A percentile compares a stretch with the other conserved stretches of the same genome.
Evolutionary conservation across 35 echinoderm and acorn worm species (phyloP).

Genomic region (Patiria miniata): DNA sequence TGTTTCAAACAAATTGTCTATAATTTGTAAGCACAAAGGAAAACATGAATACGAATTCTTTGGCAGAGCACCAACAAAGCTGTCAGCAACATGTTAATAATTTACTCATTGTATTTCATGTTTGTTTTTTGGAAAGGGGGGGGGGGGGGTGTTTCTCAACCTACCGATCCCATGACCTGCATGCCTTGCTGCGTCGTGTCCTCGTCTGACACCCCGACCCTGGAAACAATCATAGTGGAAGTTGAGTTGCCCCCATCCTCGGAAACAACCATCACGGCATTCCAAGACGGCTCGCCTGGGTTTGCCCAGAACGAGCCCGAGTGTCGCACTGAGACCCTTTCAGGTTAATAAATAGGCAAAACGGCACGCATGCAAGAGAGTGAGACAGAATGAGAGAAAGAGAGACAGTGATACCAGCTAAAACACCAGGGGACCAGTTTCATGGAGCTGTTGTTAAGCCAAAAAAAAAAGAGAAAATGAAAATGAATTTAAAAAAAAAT

Average conservation of each 20-base stretch:
- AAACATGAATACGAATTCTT: too few relatives aligned
- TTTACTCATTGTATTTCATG: too few relatives aligned
- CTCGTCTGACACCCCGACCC: conserved; percentile 45
- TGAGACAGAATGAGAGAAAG: background rate
- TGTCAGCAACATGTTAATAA: too few relatives aligned
- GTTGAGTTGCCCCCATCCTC: conserved; percentile 22
- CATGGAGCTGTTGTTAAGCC: background rate
- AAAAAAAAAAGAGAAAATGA: background rate
- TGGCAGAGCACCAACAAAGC: too few relatives aligned
- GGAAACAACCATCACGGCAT: conserved; percentile 14
- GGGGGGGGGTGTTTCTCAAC: too few relatives aligned
- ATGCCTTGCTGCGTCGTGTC: conserved; percentile 13
- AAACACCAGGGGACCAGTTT: background rate
- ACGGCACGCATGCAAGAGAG: background rate
- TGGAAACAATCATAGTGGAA: conserved; percentile 32
- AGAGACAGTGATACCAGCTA: background rate
- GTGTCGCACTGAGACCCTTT: background rate
- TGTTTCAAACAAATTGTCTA: too few relatives aligned
- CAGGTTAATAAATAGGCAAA: background rate
- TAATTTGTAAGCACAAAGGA: too few relatives aligned
- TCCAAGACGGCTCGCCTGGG: background rate
- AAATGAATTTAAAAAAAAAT: background rate
- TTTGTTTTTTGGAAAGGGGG: too few relatives aligned
- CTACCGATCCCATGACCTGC: conserved; percentile 28
- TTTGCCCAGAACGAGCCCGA: background rate